These are phyloP conservation scores for Leptonema lineaticorne DNA, from an alignment of 1,140 invertebrate genomes.

Conservation along the genomic window DNA sequence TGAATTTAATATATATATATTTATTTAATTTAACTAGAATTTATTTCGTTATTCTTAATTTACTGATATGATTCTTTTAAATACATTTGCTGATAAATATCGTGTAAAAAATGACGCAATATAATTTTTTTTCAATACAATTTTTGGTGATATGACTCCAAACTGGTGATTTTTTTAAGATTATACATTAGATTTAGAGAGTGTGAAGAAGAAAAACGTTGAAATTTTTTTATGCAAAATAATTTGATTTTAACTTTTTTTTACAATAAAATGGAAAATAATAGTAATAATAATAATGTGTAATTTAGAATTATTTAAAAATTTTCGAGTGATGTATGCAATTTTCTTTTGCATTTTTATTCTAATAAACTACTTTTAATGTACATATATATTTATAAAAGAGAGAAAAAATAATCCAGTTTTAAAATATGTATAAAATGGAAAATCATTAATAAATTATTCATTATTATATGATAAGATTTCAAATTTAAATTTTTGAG, in stretches of 20 bases:
- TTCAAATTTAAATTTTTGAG: too few species aligned
- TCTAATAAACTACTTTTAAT: not conserved
- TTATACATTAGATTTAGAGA: too few species aligned
- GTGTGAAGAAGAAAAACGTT: too few species aligned
- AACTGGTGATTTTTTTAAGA: too few species aligned
- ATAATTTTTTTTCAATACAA: not conserved
- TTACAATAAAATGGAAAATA: not conserved
- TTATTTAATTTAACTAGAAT: constrained; percentile 7
- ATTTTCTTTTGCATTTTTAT: not conserved
- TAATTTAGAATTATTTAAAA: not conserved
- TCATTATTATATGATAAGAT: too few species aligned
- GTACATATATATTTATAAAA: not conserved
- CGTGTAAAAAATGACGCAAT: not conserved
- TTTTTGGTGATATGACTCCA: not conserved
- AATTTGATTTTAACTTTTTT: too few species aligned
- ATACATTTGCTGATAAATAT: constrained; percentile 16
- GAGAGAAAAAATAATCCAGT: too few species aligned
- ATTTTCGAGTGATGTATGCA: not conserved
- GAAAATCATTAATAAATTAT: too few species aligned
- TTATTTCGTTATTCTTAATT: constrained; percentile 15
- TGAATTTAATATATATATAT: constrained; percentile 5
- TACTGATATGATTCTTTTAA: constrained; percentile 29
- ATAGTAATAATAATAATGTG: not conserved
- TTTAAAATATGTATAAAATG: too few species aligned
- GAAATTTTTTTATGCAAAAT: too few species aligned